These are phyloP conservation scores for Glaucopsyche alexis DNA, from an alignment of 2,888 invertebrate species.

Conservation along the genomic window DNA sequence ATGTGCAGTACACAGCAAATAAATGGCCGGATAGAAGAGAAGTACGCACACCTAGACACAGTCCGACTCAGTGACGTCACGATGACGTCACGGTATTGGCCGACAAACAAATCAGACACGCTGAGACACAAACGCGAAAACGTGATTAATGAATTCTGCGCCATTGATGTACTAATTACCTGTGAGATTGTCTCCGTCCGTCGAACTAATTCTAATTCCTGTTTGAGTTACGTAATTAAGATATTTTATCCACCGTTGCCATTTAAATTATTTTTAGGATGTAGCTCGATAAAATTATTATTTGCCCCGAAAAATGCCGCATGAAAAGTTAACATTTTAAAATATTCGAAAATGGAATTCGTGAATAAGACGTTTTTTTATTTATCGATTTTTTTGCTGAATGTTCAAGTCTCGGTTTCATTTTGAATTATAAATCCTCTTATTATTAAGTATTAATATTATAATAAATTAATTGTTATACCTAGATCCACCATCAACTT, in stretches of 20 bases:
- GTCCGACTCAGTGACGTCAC: slow-evolving; percentile 60
- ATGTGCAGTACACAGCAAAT: slow-evolving; percentile 85
- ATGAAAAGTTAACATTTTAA: background rate
- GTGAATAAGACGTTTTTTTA: background rate
- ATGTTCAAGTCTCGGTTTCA: background rate
- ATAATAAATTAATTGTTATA: background rate
- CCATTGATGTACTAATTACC: slow-evolving; percentile 34
- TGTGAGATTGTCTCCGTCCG: slow-evolving; percentile 27
- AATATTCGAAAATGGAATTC: background rate
- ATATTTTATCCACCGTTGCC: slow-evolving; percentile 28
- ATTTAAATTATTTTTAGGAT: slow-evolving; percentile 32
- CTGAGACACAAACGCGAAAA: slow-evolving; percentile 33
- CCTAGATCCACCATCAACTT: background rate
- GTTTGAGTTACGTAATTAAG: slow-evolving; percentile 34
- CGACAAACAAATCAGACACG: slow-evolving; percentile 35
- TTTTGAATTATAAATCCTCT: background rate
- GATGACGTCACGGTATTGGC: slow-evolving; percentile 37
- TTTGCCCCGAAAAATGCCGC: background rate
- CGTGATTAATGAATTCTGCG: slow-evolving; percentile 39
- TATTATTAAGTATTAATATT: background rate
- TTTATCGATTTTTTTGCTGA: background rate
- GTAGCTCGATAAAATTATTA: background rate
- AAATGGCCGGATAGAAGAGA: slow-evolving; percentile 82
- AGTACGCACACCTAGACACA: slow-evolving; percentile 80
- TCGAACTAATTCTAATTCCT: slow-evolving; percentile 35